Evolutionary conservation across 1,140 invertebrate genomes (phyloP).

Genomic region (Drosophila lacertosa): DNA sequence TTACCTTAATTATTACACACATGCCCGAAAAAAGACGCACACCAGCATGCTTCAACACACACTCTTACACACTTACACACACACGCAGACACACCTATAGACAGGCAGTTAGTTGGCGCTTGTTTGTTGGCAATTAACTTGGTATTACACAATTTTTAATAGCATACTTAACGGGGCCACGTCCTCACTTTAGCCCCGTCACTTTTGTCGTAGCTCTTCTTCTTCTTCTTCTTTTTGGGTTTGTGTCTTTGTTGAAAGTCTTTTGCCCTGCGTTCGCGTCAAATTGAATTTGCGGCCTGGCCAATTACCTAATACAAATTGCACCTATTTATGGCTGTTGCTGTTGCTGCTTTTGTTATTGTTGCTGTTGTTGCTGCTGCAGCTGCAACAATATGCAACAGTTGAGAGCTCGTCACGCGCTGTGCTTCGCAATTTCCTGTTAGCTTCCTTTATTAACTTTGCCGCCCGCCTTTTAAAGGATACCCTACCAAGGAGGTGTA

Average conservation of each 20-base stretch:
- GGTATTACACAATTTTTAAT: constrained; percentile 74
- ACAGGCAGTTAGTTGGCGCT: constrained; percentile 18
- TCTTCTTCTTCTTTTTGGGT: constrained; percentile 20
- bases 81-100: constrained; percentile 4
- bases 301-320: constrained; percentile 42
- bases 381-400: constrained; percentile 36
- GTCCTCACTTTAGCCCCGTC: not conserved
- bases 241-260: constrained; percentile 5
- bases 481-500: no score
- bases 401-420: constrained; percentile 22
- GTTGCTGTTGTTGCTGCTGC: not conserved
- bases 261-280: not conserved
- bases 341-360: not conserved
- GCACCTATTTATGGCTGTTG: constrained; percentile 20
- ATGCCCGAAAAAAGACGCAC: constrained; percentile 36
- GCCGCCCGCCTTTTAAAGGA: constrained; percentile 9
- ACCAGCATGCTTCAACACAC: constrained; percentile 1
- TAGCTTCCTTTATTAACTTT: constrained; percentile 36
- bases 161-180: constrained; percentile 56
- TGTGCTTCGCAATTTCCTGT: constrained; percentile 33
- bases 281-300: constrained; percentile 31
- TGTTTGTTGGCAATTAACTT: constrained; percentile 75
- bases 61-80: not conserved
- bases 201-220: no score
- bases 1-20: constrained; percentile 62